Evolutionary conservation across 2,113 vertebrate species (phyloP).

Genomic region (Chrysochloris asiatica): DNA sequence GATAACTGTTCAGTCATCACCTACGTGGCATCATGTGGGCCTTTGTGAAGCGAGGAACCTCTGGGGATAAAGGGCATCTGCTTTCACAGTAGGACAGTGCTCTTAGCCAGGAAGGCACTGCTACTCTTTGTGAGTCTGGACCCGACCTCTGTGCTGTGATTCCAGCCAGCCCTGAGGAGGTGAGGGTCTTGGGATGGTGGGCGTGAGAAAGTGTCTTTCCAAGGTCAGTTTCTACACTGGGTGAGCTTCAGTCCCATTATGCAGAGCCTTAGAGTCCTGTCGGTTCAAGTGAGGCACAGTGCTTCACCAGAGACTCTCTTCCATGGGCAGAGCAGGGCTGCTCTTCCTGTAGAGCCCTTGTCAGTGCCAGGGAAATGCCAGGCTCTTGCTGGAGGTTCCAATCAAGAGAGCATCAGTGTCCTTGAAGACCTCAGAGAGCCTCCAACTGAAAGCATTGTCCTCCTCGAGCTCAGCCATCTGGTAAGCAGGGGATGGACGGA

Average conservation of each 20-base stretch:
- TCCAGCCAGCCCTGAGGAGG: neutral
- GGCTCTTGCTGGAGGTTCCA: no score
- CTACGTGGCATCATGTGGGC: neutral
- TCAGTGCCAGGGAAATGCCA: no score
- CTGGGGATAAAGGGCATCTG: neutral
- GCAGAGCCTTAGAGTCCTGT: no score
- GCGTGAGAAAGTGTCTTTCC: neutral
- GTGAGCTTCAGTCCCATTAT: neutral
- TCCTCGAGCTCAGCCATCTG: neutral
- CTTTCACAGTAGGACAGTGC: neutral
- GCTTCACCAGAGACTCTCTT: no score
- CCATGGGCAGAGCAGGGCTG: no score
- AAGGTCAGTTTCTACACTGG: neutral
- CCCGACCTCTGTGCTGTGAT: neutral
- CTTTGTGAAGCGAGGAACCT: no score
- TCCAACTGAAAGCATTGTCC: neutral
- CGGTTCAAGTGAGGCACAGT: no score
- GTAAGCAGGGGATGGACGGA: neutral
- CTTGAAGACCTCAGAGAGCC: no score
- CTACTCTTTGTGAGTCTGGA: neutral
- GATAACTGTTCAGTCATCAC: neutral
- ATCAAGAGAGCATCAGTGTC: no score
- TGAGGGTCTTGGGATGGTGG: neutral
- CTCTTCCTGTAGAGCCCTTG: no score
- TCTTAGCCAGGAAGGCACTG: neutral